These are phyloP conservation scores for Danio kyathit DNA, from an alignment of 2,797 vertebrate species.

Conservation along the genomic window DNA sequence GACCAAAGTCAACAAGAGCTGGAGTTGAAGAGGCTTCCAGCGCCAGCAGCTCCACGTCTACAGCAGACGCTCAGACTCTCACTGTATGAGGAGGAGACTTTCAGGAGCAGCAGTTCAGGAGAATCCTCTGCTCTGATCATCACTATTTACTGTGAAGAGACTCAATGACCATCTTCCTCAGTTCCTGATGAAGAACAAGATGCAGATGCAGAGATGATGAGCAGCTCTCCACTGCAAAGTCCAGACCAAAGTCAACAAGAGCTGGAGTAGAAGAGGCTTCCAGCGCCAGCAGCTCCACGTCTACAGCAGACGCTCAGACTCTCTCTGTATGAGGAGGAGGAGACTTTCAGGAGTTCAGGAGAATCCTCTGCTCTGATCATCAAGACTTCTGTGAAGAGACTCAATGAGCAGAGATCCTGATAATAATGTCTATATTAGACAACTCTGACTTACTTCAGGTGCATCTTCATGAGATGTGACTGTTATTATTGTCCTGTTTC, in stretches of 20 bases:
- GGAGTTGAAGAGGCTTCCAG: conserved; percentile 51
- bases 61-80: background rate
- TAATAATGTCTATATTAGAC: conserved; percentile 22
- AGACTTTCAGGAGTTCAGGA: background rate
- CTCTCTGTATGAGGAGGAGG: background rate
- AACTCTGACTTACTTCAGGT: background rate
- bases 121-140: background rate
- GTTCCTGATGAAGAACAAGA: no score
- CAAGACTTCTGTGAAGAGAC: conserved; percentile 24
- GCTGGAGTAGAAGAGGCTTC: conserved; percentile 50
- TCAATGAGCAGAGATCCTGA: conserved; percentile 14
- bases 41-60: background rate
- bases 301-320: background rate
- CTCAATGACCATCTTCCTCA: background rate
- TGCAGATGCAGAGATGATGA: no score
- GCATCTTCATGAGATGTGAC: background rate
- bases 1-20: conserved; percentile 31
- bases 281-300: background rate
- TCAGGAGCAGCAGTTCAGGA: background rate
- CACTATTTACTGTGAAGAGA: conserved; percentile 28
- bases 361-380: conserved; percentile 1
- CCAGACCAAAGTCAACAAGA: conserved; percentile 36
- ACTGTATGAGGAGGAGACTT: background rate
- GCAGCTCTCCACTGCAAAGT: no score
- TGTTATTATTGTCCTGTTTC: background rate